Conservation (phyloP, 2,113 vertebrate genomes). For the Hippocampus abdominalis region DNA sequence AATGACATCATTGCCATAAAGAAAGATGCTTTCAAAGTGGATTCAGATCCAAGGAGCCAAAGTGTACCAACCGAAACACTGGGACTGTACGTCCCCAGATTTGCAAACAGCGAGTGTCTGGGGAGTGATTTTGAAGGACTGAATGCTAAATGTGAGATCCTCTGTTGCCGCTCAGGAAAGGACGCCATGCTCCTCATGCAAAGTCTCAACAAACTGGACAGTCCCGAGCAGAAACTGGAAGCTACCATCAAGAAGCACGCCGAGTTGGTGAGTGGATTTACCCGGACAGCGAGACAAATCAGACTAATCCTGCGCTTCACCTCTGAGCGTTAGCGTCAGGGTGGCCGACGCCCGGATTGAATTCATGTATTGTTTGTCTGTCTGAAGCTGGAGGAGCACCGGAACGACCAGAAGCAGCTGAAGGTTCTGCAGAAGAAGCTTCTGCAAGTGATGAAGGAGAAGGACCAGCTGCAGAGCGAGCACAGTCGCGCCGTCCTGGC, state of each 20-base stretch:
- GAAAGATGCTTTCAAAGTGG: neutral
- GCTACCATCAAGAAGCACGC: constrained; percentile 94
- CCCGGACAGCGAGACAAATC: neutral
- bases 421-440: constrained; percentile 91
- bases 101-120: too few species aligned
- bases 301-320: neutral
- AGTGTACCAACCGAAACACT: neutral
- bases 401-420: constrained; percentile 87
- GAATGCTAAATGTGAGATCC: neutral
- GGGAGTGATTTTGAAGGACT: neutral
- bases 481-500: constrained; percentile 91
- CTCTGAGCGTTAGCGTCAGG: too few species aligned
- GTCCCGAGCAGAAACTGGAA: constrained; percentile 88
- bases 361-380: neutral
- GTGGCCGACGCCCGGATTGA: neutral
- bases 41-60: neutral
- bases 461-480: constrained; percentile 92
- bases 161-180: constrained; percentile 77
- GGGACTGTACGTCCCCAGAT: too few species aligned
- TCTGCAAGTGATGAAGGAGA: constrained; percentile 87
- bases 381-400: constrained; percentile 87
- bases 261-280: constrained; percentile 83
- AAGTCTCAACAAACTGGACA: constrained; percentile 84
- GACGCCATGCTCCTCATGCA: constrained; percentile 92
- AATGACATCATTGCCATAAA: too few species aligned